Evolutionary conservation across 1,140 invertebrate genomes (phyloP).

Genomic region (Sinonovacula constricta): DNA sequence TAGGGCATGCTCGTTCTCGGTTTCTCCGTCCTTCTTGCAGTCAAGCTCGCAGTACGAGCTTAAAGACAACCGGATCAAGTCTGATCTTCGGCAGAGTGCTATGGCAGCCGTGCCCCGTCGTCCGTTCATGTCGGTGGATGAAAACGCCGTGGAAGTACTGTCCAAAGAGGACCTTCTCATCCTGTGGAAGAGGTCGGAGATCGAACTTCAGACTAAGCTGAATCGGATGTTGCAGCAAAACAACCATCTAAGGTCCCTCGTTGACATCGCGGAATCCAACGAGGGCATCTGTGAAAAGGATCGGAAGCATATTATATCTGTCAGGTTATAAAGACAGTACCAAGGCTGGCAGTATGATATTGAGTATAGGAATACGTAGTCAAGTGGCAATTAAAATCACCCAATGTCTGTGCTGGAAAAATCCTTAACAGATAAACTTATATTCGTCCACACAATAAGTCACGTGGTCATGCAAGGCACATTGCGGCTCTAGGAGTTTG

Average conservation of each 20-base stretch:
- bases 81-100: slow-evolving; percentile 65
- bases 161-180: slow-evolving; percentile 73
- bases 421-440: too few species aligned
- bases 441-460: too few species aligned
- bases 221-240: slow-evolving; percentile 60
- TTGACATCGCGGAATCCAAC: slow-evolving; percentile 27
- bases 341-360: too few species aligned
- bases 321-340: too few species aligned
- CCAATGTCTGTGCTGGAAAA: too few species aligned
- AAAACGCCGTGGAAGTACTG: slow-evolving; percentile 69
- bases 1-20: neutral
- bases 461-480: too few species aligned
- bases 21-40: neutral
- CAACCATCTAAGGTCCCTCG: slow-evolving; percentile 16
- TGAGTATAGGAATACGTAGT: too few species aligned
- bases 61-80: slow-evolving; percentile 73
- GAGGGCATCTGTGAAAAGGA: too few species aligned
- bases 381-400: too few species aligned
- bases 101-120: slow-evolving; percentile 61
- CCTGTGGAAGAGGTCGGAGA: slow-evolving; percentile 73
- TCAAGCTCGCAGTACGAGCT: slow-evolving; percentile 27
- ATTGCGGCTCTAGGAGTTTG: too few species aligned
- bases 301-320: too few species aligned
- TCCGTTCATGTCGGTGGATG: slow-evolving; percentile 61
- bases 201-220: slow-evolving; percentile 68